phyloP scores from a whole-genome alignment of 2,888 invertebrate species.

The Sipha maydis region DNA sequence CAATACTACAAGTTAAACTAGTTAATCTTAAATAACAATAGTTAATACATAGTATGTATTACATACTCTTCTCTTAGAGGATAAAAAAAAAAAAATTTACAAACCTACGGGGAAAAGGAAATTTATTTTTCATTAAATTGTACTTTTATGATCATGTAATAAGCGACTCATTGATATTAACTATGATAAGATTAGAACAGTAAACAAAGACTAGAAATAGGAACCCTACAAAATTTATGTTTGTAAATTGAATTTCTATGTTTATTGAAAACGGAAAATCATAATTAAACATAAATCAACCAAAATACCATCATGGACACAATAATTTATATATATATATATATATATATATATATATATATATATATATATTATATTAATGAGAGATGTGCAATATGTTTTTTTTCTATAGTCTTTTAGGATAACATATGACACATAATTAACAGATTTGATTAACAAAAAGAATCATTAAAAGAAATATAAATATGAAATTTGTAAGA shows the following conservation, averaged over 20 bases:
- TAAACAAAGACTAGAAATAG: slow-evolving; percentile 53
- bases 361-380: slow-evolving; percentile 18
- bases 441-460: background rate
- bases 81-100: slow-evolving; percentile 35
- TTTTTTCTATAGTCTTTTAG: background rate
- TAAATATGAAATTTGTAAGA: background rate
- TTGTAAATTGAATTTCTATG: background rate
- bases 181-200: slow-evolving; percentile 30
- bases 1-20: slow-evolving; percentile 37
- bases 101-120: background rate
- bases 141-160: background rate
- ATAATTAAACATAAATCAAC: background rate
- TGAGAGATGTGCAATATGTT: background rate
- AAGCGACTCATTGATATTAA: background rate
- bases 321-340: no score
- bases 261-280: background rate
- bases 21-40: slow-evolving; percentile 51
- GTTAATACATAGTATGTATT: no score
- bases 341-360: no score
- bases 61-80: background rate
- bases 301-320: background rate
- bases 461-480: background rate
- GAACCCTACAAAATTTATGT: slow-evolving; percentile 41
- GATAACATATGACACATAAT: background rate
- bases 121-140: background rate